Percentiles rank a stretch among this genome's conserved stretches.
phyloP scores from a whole-genome alignment of 2,797 vertebrate species.

The Echeneis naucrates region DNA sequence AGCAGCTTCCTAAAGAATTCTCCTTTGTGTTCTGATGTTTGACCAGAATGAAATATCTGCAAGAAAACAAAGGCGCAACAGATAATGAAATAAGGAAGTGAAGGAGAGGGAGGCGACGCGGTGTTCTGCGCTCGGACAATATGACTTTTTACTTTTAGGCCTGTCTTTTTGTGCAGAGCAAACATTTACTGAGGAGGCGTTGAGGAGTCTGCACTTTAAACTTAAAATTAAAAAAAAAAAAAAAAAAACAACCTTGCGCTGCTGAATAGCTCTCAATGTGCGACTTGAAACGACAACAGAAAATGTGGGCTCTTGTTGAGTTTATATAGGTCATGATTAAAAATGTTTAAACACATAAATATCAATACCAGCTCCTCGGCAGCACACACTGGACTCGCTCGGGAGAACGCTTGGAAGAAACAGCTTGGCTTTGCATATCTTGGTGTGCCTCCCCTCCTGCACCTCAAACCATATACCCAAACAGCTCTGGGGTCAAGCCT shows the following conservation, averaged over 20 bases:
- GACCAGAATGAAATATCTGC: not conserved
- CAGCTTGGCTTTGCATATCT: constrained; percentile 74
- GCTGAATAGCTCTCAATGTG: constrained; percentile 76
- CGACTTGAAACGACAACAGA: constrained; percentile 69
- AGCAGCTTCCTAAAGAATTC: not conserved
- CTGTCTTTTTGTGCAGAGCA: constrained; percentile 67
- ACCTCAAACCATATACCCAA: constrained; percentile 83
- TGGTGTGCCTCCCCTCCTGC: constrained; percentile 66
- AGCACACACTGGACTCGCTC: constrained; percentile 42
- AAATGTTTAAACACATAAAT: constrained; percentile 79
- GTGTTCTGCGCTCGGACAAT: constrained; percentile 47
- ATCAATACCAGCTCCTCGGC: constrained; percentile 66
- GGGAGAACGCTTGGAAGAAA: constrained; percentile 69
- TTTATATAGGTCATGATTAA: constrained; percentile 80
- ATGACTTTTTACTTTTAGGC: constrained; percentile 43
- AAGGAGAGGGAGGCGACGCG: not conserved
- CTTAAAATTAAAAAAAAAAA: constrained; percentile 70
- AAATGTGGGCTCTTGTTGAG: constrained; percentile 70
- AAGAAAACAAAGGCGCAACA: not conserved
- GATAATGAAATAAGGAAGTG: not conserved
- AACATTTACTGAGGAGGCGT: constrained; percentile 78
- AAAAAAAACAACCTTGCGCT: constrained; percentile 27
- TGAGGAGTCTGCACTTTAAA: constrained; percentile 44
- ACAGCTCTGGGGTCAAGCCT: constrained; percentile 81
- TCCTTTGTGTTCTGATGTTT: not conserved